Evolutionary conservation across 1,140 invertebrate species (phyloP), one percentile per base, ranked within the genome.

Genomic region (Heliconius melpomene): DNA sequence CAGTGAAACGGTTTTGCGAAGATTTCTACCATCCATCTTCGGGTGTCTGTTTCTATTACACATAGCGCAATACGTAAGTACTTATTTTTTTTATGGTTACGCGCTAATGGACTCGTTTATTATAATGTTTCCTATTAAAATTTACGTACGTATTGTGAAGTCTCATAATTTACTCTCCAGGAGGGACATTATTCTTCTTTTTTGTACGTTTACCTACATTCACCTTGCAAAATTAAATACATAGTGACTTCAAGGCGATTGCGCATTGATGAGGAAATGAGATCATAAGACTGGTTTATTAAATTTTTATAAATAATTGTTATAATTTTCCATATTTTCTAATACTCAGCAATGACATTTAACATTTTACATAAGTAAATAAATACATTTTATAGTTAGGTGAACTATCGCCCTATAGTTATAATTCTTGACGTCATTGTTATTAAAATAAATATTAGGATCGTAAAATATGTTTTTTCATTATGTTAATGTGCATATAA

Each of bases 1-100:
- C 29, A 79, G 83, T 79, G 82, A 77, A 84, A 84, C 75, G 66
- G 83, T 84, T 79, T 82, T 84, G 79, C 82, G 81, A 74, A 84
- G 84, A 84, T 87, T 87, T 87, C 79, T 90, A 82, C 83, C 84
- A 75, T 75, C 84, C 79, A 79, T 89, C 77, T 75, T 91, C 71
- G 87, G 87, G 80, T 90, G 73, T 83, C 82, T 91, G 79, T 83
- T 92, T 82, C 78, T 89, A 77, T 82, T 90, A 83, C 83, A 87
- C 73, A 29, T 90, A 84, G 83, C 83, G 76, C 85, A 91, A 90
- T 83, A 91, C 80, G 90, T 91, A 90, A 90, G 90, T 91, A 54
- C 57, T 76, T 88, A 80, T 79, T 83, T 85, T 52, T 52, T 85
- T 82, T 82, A 78, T 87, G 84, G 84, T 88, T 86, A 76, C 78